These are phyloP conservation scores for Zaprionus camerounensis DNA, from an alignment of 1,140 invertebrate species.

Conservation along the genomic window DNA sequence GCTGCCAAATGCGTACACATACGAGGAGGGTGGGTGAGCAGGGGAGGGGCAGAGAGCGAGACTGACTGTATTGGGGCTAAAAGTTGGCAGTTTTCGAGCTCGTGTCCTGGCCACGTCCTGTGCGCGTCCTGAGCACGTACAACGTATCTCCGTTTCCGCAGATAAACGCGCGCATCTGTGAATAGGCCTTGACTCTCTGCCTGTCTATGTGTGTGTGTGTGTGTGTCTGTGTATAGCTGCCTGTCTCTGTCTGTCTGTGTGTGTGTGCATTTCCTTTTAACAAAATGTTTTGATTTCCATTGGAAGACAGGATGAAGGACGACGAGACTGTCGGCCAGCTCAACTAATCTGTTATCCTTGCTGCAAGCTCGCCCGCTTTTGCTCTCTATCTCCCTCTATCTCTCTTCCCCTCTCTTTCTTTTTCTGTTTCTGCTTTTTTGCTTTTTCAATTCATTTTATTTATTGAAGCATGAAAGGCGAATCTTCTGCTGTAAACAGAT, in stretches of 20 bases:
- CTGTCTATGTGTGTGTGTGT: slow-evolving; percentile 11
- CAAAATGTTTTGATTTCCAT: slow-evolving; percentile 81
- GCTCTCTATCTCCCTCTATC: slow-evolving; percentile 6
- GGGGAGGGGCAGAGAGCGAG: neutral
- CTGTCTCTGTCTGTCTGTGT: slow-evolving; percentile 7
- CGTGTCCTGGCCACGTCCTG: slow-evolving; percentile 57
- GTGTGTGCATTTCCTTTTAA: slow-evolving; percentile 66
- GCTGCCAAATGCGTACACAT: slow-evolving; percentile 64
- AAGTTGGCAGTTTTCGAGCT: slow-evolving; percentile 70
- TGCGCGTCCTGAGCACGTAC: slow-evolving; percentile 62
- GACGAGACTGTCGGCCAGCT: slow-evolving; percentile 56
- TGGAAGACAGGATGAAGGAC: slow-evolving; percentile 53
- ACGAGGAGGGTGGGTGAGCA: slow-evolving; percentile 27
- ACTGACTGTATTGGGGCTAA: slow-evolving; percentile 40
- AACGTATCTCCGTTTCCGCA: slow-evolving; percentile 76
- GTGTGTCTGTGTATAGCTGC: slow-evolving; percentile 20
- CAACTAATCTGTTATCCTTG: slow-evolving; percentile 80
- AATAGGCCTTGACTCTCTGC: slow-evolving; percentile 57
- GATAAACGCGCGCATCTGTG: slow-evolving; percentile 78
- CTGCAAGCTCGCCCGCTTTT: slow-evolving; percentile 11
- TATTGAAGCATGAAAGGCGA: slow-evolving; percentile 80
- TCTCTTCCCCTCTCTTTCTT: neutral
- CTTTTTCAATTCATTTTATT: slow-evolving; percentile 82
- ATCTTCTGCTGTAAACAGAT: slow-evolving; percentile 52
- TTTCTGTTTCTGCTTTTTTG: slow-evolving; percentile 66